These are phyloP conservation scores for Rhingia rostrata DNA, from an alignment of 2,888 invertebrate genomes.

Conservation along the genomic window DNA sequence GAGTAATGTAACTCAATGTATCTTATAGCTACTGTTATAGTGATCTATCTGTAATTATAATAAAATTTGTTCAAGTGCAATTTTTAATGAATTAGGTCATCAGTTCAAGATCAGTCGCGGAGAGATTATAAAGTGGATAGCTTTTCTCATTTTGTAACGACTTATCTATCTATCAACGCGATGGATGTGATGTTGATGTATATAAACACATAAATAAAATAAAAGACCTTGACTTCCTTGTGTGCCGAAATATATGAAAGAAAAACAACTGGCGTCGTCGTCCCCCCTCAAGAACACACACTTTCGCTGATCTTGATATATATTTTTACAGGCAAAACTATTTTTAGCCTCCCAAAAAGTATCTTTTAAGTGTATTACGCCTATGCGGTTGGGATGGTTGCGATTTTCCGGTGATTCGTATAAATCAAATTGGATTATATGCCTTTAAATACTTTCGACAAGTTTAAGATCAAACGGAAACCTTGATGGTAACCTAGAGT, in stretches of 20 bases:
- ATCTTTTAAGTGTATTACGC: conserved; percentile 27
- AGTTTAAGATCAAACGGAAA: conserved; percentile 34
- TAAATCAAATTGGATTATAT: conserved; percentile 16
- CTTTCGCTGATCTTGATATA: conserved; percentile 69
- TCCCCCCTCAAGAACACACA: conserved; percentile 43
- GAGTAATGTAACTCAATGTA: conserved; percentile 25
- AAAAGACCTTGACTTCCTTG: conserved; percentile 68
- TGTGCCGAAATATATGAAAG: not conserved
- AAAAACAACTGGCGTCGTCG: conserved; percentile 30
- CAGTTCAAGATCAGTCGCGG: conserved; percentile 12
- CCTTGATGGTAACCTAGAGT: not conserved
- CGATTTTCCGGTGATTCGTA: conserved; percentile 45
- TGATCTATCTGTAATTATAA: conserved; percentile 9
- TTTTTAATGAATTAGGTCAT: conserved; percentile 61
- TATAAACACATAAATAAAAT: conserved; percentile 33
- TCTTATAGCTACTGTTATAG: not conserved
- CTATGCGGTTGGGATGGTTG: conserved; percentile 17
- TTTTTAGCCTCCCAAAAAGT: conserved; percentile 41
- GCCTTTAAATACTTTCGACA: conserved; percentile 13
- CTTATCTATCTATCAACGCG: conserved; percentile 4
- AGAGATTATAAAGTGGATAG: not conserved
- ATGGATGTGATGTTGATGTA: not conserved
- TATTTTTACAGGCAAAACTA: conserved; percentile 35
- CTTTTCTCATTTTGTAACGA: not conserved
- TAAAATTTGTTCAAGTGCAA: conserved; percentile 34